These are phyloP conservation scores for Cydia splendana DNA, from an alignment of 1,140 invertebrate genomes.

Conservation along the genomic window DNA sequence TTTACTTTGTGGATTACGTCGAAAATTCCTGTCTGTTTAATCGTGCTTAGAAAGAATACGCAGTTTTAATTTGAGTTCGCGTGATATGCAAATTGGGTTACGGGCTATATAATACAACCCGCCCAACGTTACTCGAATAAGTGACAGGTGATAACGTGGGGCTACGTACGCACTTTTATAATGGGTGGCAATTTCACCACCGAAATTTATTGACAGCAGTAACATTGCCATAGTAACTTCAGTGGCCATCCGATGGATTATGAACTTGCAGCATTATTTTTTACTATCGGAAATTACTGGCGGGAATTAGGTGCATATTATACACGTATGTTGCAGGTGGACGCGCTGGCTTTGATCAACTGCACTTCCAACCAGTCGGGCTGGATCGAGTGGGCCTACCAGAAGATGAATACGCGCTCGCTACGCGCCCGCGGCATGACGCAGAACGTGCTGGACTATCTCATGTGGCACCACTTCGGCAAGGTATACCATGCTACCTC, in stretches of 20 bases:
- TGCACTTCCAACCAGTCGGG: constrained; percentile 95
- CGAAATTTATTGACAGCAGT: too few species aligned
- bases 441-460: constrained; percentile 96
- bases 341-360: constrained; percentile 94
- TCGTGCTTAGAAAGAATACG: background rate
- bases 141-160: too few species aligned
- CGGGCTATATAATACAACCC: too few species aligned
- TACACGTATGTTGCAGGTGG: constrained; percentile 75
- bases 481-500: constrained; percentile 47
- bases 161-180: too few species aligned
- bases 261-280: too few species aligned
- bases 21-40: background rate
- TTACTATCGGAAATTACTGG: too few species aligned
- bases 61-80: background rate
- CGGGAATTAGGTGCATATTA: background rate
- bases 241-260: too few species aligned
- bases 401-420: constrained; percentile 95
- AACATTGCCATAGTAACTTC: too few species aligned
- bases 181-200: too few species aligned
- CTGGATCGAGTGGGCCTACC: constrained; percentile 99
- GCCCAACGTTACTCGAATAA: too few species aligned
- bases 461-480: constrained; percentile 99
- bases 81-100: background rate
- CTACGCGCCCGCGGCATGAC: constrained; percentile 95
- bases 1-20: background rate